Evolutionary conservation across 2,888 invertebrate species (phyloP).

Genomic region (Xylocampa areola): DNA sequence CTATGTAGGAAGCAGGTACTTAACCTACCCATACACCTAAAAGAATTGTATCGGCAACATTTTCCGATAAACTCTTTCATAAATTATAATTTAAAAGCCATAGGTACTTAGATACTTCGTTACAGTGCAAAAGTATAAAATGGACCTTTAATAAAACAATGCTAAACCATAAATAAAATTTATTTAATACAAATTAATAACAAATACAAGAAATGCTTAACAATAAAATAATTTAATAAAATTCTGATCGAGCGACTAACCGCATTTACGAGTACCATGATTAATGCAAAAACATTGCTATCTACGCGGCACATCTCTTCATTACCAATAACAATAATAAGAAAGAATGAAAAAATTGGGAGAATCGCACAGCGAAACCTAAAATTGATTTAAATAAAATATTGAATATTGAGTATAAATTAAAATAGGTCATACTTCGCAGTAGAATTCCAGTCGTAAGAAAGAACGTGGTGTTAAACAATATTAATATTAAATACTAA

Average conservation of each 20-base stretch:
- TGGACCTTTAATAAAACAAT: slow-evolving; percentile 21
- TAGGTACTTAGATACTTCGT: too few species aligned
- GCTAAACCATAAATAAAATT: slow-evolving; percentile 16
- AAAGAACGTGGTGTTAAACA: too few species aligned
- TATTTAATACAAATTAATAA: slow-evolving; percentile 25
- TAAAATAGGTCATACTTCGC: too few species aligned
- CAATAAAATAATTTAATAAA: slow-evolving; percentile 28
- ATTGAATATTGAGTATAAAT: too few species aligned
- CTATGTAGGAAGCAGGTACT: too few species aligned
- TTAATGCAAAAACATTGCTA: slow-evolving; percentile 1
- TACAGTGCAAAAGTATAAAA: neutral
- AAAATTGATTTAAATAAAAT: too few species aligned
- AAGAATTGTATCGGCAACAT: too few species aligned
- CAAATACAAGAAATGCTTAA: slow-evolving; percentile 34
- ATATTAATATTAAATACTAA: too few species aligned
- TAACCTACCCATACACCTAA: too few species aligned
- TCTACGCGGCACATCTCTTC: neutral
- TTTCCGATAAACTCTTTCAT: too few species aligned
- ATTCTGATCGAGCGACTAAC: slow-evolving; percentile 23
- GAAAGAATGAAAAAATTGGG: neutral
- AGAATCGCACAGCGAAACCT: neutral
- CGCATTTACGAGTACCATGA: slow-evolving; percentile 18
- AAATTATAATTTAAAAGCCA: too few species aligned
- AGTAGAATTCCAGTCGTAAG: too few species aligned
- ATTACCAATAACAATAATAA: neutral